phyloP scores from a whole-genome alignment of 1,140 invertebrate species.

The Nilaparvata lugens region DNA sequence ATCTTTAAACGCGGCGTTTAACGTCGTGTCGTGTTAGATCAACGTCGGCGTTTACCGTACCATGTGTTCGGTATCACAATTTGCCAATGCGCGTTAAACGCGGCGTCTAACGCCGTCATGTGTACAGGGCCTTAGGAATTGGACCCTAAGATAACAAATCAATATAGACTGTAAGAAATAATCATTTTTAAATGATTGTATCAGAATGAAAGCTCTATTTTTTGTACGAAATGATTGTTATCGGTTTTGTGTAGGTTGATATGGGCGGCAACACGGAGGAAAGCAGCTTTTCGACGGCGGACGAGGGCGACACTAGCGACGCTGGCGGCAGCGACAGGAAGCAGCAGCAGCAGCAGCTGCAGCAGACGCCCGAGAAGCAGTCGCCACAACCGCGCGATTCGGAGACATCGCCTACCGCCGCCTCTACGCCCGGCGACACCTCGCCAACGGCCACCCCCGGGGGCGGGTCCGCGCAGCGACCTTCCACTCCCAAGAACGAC shows the following conservation, averaged over 20 bases:
- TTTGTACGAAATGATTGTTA: not conserved
- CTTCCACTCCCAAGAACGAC: conserved; percentile 18
- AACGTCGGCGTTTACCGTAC: too few relatives aligned
- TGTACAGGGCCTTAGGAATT: too few relatives aligned
- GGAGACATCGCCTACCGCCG: not conserved
- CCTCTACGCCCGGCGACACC: not conserved
- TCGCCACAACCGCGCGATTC: conserved; percentile 6
- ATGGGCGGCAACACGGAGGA: conserved; percentile 11
- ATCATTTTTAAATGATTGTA: too few relatives aligned
- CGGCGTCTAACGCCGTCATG: too few relatives aligned
- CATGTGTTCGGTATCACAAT: too few relatives aligned
- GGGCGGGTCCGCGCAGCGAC: not conserved
- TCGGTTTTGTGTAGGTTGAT: conserved; percentile 6
- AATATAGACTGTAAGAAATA: too few relatives aligned
- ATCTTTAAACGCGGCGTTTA: too few relatives aligned
- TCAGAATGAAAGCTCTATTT: too few relatives aligned
- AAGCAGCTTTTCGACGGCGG: conserved; percentile 15
- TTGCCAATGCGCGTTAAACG: too few relatives aligned
- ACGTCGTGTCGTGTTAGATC: too few relatives aligned
- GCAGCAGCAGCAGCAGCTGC: conserved; percentile 14
- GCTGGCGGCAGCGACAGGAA: conserved; percentile 16
- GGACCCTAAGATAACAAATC: too few relatives aligned
- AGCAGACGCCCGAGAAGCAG: conserved; percentile 17
- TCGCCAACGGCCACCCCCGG: conserved; percentile 6
- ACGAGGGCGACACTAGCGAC: conserved; percentile 20